Conservation (phyloP, 2,888 invertebrate genomes). For the Leucophora obtusa region DNA sequence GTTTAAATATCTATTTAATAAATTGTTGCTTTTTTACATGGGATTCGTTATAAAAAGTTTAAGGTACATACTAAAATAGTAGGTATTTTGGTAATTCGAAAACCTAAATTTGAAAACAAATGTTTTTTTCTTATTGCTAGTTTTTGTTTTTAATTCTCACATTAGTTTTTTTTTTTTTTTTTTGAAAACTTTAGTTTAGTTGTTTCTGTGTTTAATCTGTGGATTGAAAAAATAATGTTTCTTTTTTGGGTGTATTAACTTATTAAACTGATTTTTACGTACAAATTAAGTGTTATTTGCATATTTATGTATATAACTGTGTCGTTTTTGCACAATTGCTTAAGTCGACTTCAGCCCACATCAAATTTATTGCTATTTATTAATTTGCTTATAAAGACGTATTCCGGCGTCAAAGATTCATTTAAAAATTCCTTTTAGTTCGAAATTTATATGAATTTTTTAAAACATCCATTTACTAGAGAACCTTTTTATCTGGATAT, state of each 20-base stretch:
- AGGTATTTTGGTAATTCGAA: conserved; percentile 73
- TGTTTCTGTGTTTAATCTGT: conserved; percentile 21
- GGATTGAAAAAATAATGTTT: conserved; percentile 34
- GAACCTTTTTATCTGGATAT: too few relatives aligned
- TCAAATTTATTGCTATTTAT: too few relatives aligned
- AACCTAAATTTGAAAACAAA: conserved; percentile 54
- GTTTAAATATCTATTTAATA: conserved; percentile 52
- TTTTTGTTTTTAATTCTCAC: conserved; percentile 51
- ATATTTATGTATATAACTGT: too few relatives aligned
- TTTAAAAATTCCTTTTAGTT: too few relatives aligned
- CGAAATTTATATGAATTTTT: too few relatives aligned
- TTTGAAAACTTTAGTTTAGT: conserved; percentile 15
- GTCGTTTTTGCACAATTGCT: too few relatives aligned
- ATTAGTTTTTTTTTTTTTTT: neutral
- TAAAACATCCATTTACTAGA: too few relatives aligned
- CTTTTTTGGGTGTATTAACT: conserved; percentile 32
- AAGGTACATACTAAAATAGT: conserved; percentile 76
- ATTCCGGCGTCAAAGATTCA: too few relatives aligned
- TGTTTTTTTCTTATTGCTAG: conserved; percentile 24
- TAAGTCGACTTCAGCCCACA: too few relatives aligned
- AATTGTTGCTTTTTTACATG: conserved; percentile 28
- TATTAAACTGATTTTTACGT: conserved; percentile 59
- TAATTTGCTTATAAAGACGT: too few relatives aligned
- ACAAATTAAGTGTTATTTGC: too few relatives aligned
- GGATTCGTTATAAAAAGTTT: conserved; percentile 67